phyloP scores from a whole-genome alignment of 2,888 invertebrate species.

The Eupsilia transversa region DNA sequence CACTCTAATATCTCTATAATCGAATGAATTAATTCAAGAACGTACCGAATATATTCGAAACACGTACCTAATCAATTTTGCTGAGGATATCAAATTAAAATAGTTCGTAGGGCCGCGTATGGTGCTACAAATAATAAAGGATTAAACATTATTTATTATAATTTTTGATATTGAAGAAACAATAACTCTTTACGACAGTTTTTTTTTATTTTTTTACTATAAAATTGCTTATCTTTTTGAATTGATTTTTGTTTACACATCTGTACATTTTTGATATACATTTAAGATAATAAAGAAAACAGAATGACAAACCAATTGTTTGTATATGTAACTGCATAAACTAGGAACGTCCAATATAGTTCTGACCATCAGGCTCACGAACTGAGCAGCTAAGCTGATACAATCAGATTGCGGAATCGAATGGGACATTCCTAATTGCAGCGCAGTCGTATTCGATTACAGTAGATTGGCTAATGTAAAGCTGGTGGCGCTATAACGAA shows the following conservation, averaged over 20 bases:
- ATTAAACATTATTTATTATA: not conserved
- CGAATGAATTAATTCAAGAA: constrained; percentile 37
- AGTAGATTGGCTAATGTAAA: constrained; percentile 12
- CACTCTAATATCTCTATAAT: too few relatives aligned
- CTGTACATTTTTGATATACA: not conserved
- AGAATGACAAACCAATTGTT: not conserved
- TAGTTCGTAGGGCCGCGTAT: not conserved
- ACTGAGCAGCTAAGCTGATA: constrained; percentile 29
- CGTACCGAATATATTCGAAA: constrained; percentile 15
- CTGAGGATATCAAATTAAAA: constrained; percentile 19
- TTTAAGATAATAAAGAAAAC: not conserved
- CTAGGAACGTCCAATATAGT: not conserved
- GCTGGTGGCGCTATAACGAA: not conserved
- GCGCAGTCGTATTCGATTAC: constrained; percentile 3
- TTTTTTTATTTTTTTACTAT: not conserved
- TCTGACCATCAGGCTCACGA: not conserved
- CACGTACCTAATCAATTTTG: constrained; percentile 39
- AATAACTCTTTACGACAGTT: not conserved
- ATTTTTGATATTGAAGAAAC: not conserved
- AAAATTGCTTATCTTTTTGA: not conserved
- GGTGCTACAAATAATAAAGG: not conserved
- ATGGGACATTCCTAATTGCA: constrained; percentile 27
- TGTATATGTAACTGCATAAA: not conserved
- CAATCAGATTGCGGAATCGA: constrained; percentile 8
- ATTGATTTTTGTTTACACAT: not conserved